Evolutionary conservation across 2,888 invertebrate species (phyloP).

Genomic region (Drosophila greeni): DNA sequence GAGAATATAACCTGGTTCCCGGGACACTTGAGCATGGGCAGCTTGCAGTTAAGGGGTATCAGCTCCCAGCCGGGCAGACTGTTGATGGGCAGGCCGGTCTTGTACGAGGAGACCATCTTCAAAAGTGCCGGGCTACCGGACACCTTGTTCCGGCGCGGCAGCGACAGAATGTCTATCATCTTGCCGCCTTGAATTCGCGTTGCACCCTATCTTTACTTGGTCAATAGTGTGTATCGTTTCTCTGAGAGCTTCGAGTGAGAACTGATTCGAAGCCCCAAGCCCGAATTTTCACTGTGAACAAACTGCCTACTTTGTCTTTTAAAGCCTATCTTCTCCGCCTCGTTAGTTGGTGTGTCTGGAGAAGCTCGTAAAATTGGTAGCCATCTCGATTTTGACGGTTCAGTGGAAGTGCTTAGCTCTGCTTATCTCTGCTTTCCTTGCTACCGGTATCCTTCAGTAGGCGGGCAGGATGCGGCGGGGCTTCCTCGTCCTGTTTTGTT

Average conservation of each 20-base stretch:
- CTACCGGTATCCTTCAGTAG: slow-evolving; percentile 16
- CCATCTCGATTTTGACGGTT: slow-evolving; percentile 13
- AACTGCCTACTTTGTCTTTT: slow-evolving; percentile 23
- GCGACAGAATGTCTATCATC: slow-evolving; percentile 75
- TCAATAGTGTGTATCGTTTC: neutral
- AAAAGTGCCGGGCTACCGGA: slow-evolving; percentile 41
- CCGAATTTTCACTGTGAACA: neutral
- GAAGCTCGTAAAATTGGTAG: slow-evolving; percentile 11
- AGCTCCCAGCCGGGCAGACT: slow-evolving; percentile 78
- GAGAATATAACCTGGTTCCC: slow-evolving; percentile 78
- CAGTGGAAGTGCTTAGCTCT: slow-evolving; percentile 38
- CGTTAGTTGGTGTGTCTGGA: neutral
- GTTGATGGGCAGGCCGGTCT: slow-evolving; percentile 76
- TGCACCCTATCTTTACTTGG: neutral
- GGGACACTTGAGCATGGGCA: slow-evolving; percentile 78
- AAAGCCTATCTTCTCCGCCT: neutral
- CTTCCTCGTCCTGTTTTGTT: slow-evolving; percentile 29
- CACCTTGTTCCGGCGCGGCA: slow-evolving; percentile 67
- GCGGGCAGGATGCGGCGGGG: neutral
- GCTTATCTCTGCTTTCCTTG: slow-evolving; percentile 63
- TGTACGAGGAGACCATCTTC: slow-evolving; percentile 63
- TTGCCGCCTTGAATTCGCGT: slow-evolving; percentile 21
- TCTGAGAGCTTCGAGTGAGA: neutral
- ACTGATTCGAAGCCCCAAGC: neutral
- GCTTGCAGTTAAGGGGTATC: slow-evolving; percentile 76